These are phyloP conservation scores for Drosophila insularis DNA, from an alignment of 1,140 invertebrate species.

Conservation along the genomic window DNA sequence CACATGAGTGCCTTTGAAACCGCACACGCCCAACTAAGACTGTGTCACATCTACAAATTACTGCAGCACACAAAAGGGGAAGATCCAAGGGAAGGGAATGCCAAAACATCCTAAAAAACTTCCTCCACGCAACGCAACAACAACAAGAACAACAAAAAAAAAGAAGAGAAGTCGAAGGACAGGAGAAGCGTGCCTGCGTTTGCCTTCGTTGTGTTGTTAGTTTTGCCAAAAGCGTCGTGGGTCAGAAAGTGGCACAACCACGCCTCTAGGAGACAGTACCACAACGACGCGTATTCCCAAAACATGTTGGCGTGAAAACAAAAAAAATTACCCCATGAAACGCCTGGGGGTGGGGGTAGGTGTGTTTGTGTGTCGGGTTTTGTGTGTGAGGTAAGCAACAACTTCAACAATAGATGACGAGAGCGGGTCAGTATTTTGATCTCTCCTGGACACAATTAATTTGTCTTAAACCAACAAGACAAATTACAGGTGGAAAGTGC, in stretches of 20 bases:
- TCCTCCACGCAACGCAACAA: conserved; percentile 23
- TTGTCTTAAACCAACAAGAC: conserved; percentile 21
- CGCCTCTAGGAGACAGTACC: conserved; percentile 37
- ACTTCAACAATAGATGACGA: neutral
- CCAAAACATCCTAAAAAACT: conserved; percentile 19
- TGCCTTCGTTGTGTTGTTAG: neutral
- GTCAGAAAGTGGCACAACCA: conserved; percentile 26
- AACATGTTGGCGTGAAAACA: conserved; percentile 27
- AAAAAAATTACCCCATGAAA: conserved; percentile 16
- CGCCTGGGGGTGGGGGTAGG: neutral
- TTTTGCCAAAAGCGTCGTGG: conserved; percentile 27
- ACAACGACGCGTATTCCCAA: conserved; percentile 14
- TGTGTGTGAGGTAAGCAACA: neutral
- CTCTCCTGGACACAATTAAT: conserved; percentile 38
- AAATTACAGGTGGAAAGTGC: neutral
- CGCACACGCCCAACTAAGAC: conserved; percentile 18
- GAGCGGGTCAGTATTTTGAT: conserved; percentile 29
- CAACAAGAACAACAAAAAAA: conserved; percentile 30
- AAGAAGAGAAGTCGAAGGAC: neutral
- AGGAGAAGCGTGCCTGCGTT: neutral
- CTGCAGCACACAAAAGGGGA: conserved; percentile 23
- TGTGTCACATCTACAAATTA: conserved; percentile 38
- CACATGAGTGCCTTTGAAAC: conserved; percentile 39
- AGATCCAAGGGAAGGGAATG: neutral
- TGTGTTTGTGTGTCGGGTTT: neutral